Percentiles rank a stretch among this genome's conserved stretches.
phyloP scores from a whole-genome alignment of 2,797 vertebrate genomes.

The Enteromius radiatus region DNA sequence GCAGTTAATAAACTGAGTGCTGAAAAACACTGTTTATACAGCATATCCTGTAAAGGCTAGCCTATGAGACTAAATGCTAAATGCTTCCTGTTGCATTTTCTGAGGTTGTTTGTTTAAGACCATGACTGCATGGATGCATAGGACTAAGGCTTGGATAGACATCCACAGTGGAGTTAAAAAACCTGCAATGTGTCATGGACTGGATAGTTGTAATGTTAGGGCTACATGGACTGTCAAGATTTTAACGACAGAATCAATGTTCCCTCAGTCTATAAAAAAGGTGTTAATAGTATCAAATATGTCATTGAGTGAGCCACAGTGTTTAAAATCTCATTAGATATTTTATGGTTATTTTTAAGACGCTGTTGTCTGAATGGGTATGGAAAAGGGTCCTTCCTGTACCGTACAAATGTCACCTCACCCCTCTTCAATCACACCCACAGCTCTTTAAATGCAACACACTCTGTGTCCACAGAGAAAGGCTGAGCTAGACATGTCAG shows the following conservation, averaged over 20 bases:
- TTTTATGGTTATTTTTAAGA: conserved; percentile 10
- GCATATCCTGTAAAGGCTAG: not conserved
- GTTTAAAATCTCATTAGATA: conserved; percentile 27
- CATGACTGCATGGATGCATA: conserved; percentile 78
- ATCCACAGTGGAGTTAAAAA: conserved; percentile 57
- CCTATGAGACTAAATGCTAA: conserved; percentile 46
- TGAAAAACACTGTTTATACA: conserved; percentile 52
- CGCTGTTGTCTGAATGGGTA: not conserved
- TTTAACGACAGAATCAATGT: not conserved
- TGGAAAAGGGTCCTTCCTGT: conserved; percentile 39
- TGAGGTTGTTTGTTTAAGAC: conserved; percentile 65
- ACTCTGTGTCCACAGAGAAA: conserved; percentile 29
- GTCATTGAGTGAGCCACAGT: not conserved
- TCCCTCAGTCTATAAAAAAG: not conserved
- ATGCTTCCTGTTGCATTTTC: conserved; percentile 63
- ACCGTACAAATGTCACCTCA: conserved; percentile 63
- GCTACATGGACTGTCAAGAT: not conserved
- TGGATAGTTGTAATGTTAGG: not conserved
- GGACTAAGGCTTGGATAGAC: conserved; percentile 71
- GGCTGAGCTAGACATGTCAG: conserved; percentile 66
- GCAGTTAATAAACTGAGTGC: conserved; percentile 40
- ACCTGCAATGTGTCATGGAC: conserved; percentile 1
- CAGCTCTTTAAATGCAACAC: conserved; percentile 40
- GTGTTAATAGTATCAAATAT: not conserved
- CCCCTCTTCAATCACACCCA: conserved; percentile 60